Percentiles rank a stretch among this genome's conserved stretches.
These are phyloP conservation scores for Eupeodes luniger DNA, from an alignment of 2,888 invertebrate species.

Conservation along the genomic window DNA sequence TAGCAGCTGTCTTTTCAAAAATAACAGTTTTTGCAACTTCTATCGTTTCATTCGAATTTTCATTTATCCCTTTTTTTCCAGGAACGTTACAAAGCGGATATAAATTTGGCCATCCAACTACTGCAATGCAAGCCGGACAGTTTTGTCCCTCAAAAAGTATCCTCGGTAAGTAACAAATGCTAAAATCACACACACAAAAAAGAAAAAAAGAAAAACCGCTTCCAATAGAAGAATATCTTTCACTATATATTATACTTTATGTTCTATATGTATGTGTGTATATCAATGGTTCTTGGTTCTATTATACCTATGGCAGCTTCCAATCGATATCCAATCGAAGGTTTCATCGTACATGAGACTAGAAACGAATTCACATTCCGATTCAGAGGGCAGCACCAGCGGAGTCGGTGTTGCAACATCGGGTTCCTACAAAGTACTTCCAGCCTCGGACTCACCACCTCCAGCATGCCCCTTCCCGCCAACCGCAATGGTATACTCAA, in stretches of 20 bases:
- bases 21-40: constrained; percentile 33
- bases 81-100: constrained; percentile 97
- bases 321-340: constrained; percentile 95
- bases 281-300: background rate
- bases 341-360: constrained; percentile 89
- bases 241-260: background rate
- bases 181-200: background rate
- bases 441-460: constrained; percentile 84
- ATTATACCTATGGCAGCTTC: constrained; percentile 87
- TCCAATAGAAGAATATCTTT: constrained; percentile 1
- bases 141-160: constrained; percentile 95
- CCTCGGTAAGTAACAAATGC: constrained; percentile 88
- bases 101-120: constrained; percentile 96
- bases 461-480: constrained; percentile 89
- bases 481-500: constrained; percentile 92
- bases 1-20: constrained; percentile 25
- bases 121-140: constrained; percentile 97
- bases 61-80: constrained; percentile 85
- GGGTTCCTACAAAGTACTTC: constrained; percentile 84
- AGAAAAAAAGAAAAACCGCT: background rate
- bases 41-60: constrained; percentile 49
- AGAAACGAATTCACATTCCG: constrained; percentile 84
- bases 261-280: constrained; percentile 10
- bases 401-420: constrained; percentile 83
- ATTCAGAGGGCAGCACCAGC: constrained; percentile 84